A percentile compares a stretch with the other conserved stretches of the same genome.
phyloP scores from a whole-genome alignment of 2,797 vertebrate genomes.

The Paedocypris micromegethes region DNA sequence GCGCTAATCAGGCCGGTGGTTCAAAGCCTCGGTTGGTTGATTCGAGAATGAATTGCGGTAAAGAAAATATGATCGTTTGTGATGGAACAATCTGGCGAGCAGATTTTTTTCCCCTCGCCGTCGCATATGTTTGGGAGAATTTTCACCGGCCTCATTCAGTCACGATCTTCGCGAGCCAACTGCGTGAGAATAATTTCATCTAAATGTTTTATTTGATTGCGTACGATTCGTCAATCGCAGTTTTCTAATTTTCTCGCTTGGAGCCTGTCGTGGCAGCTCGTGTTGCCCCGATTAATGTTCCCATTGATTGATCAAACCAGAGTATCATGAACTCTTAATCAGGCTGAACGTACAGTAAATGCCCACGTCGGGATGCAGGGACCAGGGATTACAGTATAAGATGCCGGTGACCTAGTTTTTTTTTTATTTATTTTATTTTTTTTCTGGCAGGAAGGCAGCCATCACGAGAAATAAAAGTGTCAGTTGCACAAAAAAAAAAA shows the following conservation, averaged over 20 bases:
- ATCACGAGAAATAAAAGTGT: slow-evolving; percentile 56
- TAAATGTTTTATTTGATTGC: no score
- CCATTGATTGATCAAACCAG: slow-evolving; percentile 56
- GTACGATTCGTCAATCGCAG: no score
- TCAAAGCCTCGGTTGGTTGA: slow-evolving; percentile 10
- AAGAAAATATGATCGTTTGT: slow-evolving; percentile 1
- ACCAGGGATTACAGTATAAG: slow-evolving; percentile 74
- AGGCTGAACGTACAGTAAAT: slow-evolving; percentile 66
- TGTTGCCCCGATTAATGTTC: slow-evolving; percentile 61
- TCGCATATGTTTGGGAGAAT: not conserved
- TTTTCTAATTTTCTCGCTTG: not conserved
- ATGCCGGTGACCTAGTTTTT: slow-evolving; percentile 72
- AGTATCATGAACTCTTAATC: slow-evolving; percentile 67
- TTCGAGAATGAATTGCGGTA: slow-evolving; percentile 2
- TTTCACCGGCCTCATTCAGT: slow-evolving; percentile 1
- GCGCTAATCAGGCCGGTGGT: slow-evolving; percentile 12
- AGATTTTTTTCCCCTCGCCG: slow-evolving; percentile 9
- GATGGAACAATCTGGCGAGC: not conserved
- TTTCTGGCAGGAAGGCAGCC: slow-evolving; percentile 49
- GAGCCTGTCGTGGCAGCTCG: slow-evolving; percentile 28
- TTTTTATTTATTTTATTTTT: slow-evolving; percentile 46
- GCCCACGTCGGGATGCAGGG: slow-evolving; percentile 62
- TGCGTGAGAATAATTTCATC: not conserved
- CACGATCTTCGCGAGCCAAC: slow-evolving; percentile 4
- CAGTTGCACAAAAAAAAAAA: slow-evolving; percentile 37